Evolutionary conservation across 2,113 vertebrate genomes (phyloP).

Genomic region (Sminthopsis crassicaudata): DNA sequence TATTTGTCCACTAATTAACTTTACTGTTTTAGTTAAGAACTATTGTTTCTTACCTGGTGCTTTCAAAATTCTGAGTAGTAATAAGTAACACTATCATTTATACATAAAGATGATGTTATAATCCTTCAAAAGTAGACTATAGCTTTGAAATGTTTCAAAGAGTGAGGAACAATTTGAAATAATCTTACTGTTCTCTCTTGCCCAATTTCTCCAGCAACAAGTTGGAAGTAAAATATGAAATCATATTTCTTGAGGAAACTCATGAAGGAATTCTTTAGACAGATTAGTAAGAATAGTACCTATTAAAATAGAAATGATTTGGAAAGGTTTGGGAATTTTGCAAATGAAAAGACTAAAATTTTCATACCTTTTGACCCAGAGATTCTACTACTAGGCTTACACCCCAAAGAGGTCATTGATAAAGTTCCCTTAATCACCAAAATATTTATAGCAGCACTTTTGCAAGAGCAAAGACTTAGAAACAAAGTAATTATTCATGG

Average conservation of each 20-base stretch:
- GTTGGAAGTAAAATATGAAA: neutral
- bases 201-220: neutral
- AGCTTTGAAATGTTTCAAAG: slow-evolving; percentile 60
- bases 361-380: neutral
- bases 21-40: slow-evolving; percentile 76
- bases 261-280: neutral
- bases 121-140: neutral
- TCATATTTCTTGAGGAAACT: neutral
- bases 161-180: slow-evolving; percentile 41
- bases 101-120: slow-evolving; percentile 53
- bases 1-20: slow-evolving; percentile 76
- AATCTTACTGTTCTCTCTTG: neutral
- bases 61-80: neutral
- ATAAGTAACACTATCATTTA: slow-evolving; percentile 49
- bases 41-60: slow-evolving; percentile 64
- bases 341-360: neutral
- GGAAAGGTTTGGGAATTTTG: neutral
- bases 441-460: neutral
- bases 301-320: neutral
- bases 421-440: neutral
- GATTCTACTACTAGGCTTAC: neutral
- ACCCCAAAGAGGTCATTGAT: neutral
- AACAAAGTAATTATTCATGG: neutral
- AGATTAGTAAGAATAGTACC: neutral
- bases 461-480: neutral